phyloP scores from a whole-genome alignment of 2,888 invertebrate species.

The Lithophane ornitopus region DNA sequence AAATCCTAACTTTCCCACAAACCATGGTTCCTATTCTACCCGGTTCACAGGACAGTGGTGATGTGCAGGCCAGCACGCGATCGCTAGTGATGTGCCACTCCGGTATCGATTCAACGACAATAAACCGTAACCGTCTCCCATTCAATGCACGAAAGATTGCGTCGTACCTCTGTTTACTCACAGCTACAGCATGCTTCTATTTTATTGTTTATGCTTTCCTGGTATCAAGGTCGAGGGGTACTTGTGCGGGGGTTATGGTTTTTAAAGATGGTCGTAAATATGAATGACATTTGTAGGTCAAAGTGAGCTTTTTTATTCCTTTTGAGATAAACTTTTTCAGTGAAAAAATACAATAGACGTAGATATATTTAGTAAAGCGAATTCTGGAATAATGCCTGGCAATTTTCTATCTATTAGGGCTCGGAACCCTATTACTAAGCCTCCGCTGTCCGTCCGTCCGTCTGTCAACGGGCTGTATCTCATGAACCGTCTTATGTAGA shows the following conservation, averaged over 20 bases:
- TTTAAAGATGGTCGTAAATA: slow-evolving; percentile 26
- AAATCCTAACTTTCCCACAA: slow-evolving; percentile 21
- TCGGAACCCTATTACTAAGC: too few relatives aligned
- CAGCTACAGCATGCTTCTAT: slow-evolving; percentile 35
- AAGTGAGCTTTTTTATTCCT: background rate
- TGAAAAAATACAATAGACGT: background rate
- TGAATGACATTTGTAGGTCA: slow-evolving; percentile 38
- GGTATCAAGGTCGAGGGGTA: slow-evolving; percentile 57
- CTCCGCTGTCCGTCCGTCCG: too few relatives aligned
- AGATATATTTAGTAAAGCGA: too few relatives aligned
- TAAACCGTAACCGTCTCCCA: slow-evolving; percentile 58
- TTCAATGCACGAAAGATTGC: slow-evolving; percentile 65
- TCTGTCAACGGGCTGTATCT: too few relatives aligned
- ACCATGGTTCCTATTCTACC: slow-evolving; percentile 70
- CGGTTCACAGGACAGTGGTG: slow-evolving; percentile 84
- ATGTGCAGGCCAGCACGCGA: slow-evolving; percentile 81
- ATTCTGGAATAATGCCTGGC: background rate
- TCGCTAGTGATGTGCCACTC: slow-evolving; percentile 83
- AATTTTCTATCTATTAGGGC: background rate
- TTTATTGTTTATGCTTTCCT: slow-evolving; percentile 55
- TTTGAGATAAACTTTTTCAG: background rate
- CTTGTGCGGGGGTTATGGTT: slow-evolving; percentile 9
- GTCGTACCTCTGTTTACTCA: slow-evolving; percentile 53
- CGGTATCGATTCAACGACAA: slow-evolving; percentile 82
- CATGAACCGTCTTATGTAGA: too few relatives aligned